phyloP scores from a whole-genome alignment of 2,113 vertebrate genomes.

The Rhineura floridana region DNA sequence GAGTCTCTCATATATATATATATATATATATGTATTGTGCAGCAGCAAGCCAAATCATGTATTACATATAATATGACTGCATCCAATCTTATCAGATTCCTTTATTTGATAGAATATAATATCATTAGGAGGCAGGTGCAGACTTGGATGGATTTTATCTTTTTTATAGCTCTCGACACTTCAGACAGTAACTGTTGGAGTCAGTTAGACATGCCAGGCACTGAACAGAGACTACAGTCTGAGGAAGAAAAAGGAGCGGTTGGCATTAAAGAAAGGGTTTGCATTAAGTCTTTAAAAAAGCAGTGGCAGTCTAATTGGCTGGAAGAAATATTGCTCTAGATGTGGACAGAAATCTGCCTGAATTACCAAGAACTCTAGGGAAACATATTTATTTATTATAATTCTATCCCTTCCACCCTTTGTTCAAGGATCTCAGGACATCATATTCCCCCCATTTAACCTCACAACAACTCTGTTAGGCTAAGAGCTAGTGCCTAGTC shows the following conservation, averaged over 20 bases:
- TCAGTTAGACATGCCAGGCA: slow-evolving; percentile 27
- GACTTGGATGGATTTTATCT: slow-evolving; percentile 56
- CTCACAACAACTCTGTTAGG: background rate
- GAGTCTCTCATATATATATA: background rate
- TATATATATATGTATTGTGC: slow-evolving; percentile 38
- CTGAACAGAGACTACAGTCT: slow-evolving; percentile 16
- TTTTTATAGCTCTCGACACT: slow-evolving; percentile 49
- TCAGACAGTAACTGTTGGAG: slow-evolving; percentile 48
- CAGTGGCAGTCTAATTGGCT: slow-evolving; percentile 14
- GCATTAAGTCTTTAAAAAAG: slow-evolving; percentile 48
- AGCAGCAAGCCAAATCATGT: slow-evolving; percentile 52
- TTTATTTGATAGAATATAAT: slow-evolving; percentile 73
- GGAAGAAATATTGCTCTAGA: slow-evolving; percentile 21
- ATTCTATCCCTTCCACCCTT: background rate
- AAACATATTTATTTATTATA: background rate
- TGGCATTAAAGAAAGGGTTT: slow-evolving; percentile 1
- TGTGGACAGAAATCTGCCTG: slow-evolving; percentile 2
- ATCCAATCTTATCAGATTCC: slow-evolving; percentile 66
- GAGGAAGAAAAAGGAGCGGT: slow-evolving; percentile 24
- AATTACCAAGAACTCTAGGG: slow-evolving; percentile 9
- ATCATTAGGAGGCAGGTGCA: slow-evolving; percentile 65
- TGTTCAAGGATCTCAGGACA: background rate
- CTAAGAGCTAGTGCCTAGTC: background rate
- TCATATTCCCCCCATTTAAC: background rate
- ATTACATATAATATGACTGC: slow-evolving; percentile 58